Base-by-base conservation (phyloP, 2,113 vertebrate species). In the Thunnus thynnus region DNA sequence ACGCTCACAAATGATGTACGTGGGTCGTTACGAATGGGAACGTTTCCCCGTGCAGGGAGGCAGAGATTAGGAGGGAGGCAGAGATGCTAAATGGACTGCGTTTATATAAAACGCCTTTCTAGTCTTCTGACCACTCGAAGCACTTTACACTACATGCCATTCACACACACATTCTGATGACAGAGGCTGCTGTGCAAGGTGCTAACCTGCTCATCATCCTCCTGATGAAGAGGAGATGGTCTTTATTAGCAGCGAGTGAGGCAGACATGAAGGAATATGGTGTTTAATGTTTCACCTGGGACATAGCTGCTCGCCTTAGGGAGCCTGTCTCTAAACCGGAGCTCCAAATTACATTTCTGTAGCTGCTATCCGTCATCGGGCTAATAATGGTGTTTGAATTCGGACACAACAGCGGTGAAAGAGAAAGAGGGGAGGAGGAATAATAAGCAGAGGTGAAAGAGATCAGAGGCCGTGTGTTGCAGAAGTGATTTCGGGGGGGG, bases 291-390 rank as follows among this genome's bases (percentile, higher is more conserved):
- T 73, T 83, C 87, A 80, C 69, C 47, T 81, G 78, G 56, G 77
- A 79, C 36, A 63, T 6, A 8, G 66, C 67, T 17, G 46, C 68
- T 17, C 3, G 60, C 74, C 50, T 65, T 56, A 14, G 44, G 72
- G 67, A 68, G 52, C 16, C 13, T 10, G 8, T 69, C 61, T 89
- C 56, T 41, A 27, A 76, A 75, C 47, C 73, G 65, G 32, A 72
- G 48, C 52, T 47, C 47, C 25, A 86, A 84, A 91, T 90, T 79
- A 79, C 72, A 87, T 86, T 88, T 83, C 52, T 69, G 62, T 17
- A 20, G 27, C 13, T 1, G 2, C 51, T 27, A 67, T 83, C 22
- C 0, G 50, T 80, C 56, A 76, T 0, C 55, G 51, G 52, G 64
- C 63, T 54, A 76, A 82, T 80, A 82, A 73, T 30, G 16, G 27